A percentile compares a stretch with the other conserved stretches of the same genome.
These are phyloP conservation scores for Synergus gifuensis DNA, from an alignment of 2,888 invertebrate genomes.

Conservation along the genomic window DNA sequence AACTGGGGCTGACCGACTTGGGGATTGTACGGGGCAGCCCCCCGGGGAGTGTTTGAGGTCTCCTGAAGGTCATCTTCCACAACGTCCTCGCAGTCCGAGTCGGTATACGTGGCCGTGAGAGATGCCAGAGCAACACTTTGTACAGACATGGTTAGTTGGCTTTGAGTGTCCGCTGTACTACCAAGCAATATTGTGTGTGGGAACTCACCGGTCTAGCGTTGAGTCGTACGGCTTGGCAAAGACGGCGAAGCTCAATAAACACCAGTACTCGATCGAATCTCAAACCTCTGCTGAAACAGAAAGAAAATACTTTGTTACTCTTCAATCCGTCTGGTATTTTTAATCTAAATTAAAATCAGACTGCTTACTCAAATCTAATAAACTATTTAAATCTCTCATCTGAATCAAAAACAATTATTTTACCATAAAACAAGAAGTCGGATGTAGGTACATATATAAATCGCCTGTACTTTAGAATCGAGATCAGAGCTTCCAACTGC, in stretches of 20 bases:
- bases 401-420: too few species aligned
- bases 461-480: too few species aligned
- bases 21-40: slow-evolving; percentile 70
- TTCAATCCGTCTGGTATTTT: too few species aligned
- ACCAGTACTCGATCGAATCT: slow-evolving; percentile 16
- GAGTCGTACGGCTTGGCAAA: slow-evolving; percentile 42
- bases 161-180: slow-evolving; percentile 75
- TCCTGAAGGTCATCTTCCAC: slow-evolving; percentile 82
- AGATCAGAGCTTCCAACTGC: too few species aligned
- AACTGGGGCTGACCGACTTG: slow-evolving; percentile 70
- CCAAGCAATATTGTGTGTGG: slow-evolving; percentile 76
- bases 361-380: too few species aligned
- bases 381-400: too few species aligned
- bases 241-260: neutral
- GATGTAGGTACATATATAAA: too few species aligned
- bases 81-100: slow-evolving; percentile 93
- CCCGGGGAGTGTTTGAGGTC: slow-evolving; percentile 74
- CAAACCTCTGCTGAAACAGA: slow-evolving; percentile 20
- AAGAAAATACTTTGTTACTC: neutral
- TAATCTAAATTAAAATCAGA: too few species aligned
- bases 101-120: slow-evolving; percentile 93
- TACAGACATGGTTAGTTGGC: slow-evolving; percentile 77
- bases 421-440: too few species aligned
- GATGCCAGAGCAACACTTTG: slow-evolving; percentile 86
- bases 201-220: slow-evolving; percentile 74